Evolutionary conservation across 2,113 vertebrate species (phyloP), one percentile per base, ranked within the genome.

Genomic region (Oxyruncus cristatus): DNA sequence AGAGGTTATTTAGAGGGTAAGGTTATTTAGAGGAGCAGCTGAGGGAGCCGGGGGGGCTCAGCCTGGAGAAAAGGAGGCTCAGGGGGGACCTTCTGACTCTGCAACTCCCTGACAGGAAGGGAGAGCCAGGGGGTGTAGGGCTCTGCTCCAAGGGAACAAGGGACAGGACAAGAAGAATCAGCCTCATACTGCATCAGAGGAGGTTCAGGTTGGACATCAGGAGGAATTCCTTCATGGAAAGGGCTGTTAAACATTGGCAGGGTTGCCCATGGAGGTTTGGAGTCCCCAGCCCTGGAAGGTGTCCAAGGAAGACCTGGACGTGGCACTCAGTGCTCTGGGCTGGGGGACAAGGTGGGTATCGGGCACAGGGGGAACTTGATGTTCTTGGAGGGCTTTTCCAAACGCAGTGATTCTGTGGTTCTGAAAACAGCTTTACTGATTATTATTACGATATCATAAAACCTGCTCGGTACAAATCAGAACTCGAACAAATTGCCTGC

Each of bases 281-380:
- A 50, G 50, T 37, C 0, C 37, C 37, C 42, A 42, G 6, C 17
- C 35, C 26, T 50, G 42, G 21, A 42, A 42, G 35, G 14, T 27
- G 42, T 4, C 58, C 41, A 7, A 35, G 66, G 58, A 17, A 32
- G 0, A 1, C 0, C 21, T 35, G 49, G 14, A 9, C 0, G 0
- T 32, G 50, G 8, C 49, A 35, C 41, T 63, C n/a, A n/a, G 39
- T 1, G 47, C 66, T 5, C 67, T 49, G 50, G 42, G 42, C 50
- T 49, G 58, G 35, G 32, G 16, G 13, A 88, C 86, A 66, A 28
- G 8, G 33, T 13, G 59, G 37, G 32, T 1, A 39, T 20, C 0
- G 0, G 32, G 61, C 44, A 67, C 37, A 33, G 22, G 9, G 7
- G 0, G 6, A 27, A 2, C 44, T 66, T 0, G 0, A 4, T 11